These are phyloP conservation scores for Protobothrops flavoviridis DNA, from an alignment of 2,113 vertebrate genomes.

Conservation along the genomic window DNA sequence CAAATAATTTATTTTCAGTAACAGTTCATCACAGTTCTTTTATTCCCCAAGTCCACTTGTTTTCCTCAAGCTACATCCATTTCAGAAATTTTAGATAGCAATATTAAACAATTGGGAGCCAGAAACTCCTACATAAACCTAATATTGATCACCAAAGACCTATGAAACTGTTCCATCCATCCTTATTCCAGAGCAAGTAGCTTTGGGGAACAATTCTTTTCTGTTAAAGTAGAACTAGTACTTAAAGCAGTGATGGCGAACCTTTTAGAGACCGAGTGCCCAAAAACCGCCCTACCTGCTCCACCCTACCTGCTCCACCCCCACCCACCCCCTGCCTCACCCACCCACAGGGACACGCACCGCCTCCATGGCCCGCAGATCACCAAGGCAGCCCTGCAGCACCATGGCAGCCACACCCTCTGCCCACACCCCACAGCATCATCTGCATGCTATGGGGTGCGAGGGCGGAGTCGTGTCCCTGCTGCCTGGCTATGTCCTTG, in stretches of 20 bases:
- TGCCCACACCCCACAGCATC: no score
- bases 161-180: not conserved
- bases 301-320: no score
- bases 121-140: not conserved
- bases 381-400: no score
- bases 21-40: not conserved
- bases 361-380: no score
- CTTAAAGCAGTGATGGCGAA: not conserved
- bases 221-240: not conserved
- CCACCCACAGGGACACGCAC: no score
- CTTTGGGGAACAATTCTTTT: not conserved
- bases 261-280: no score
- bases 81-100: not conserved
- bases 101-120: not conserved
- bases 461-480: no score
- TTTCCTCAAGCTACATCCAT: not conserved
- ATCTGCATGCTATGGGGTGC: no score
- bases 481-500: no score
- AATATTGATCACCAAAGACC: not conserved
- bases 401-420: no score
- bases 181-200: not conserved
- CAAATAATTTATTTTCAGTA: not conserved
- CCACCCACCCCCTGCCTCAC: no score
- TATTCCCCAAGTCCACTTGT: not conserved
- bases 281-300: no score